Conservation (phyloP, 2,113 vertebrate species). For the Amphiprion ocellaris region DNA sequence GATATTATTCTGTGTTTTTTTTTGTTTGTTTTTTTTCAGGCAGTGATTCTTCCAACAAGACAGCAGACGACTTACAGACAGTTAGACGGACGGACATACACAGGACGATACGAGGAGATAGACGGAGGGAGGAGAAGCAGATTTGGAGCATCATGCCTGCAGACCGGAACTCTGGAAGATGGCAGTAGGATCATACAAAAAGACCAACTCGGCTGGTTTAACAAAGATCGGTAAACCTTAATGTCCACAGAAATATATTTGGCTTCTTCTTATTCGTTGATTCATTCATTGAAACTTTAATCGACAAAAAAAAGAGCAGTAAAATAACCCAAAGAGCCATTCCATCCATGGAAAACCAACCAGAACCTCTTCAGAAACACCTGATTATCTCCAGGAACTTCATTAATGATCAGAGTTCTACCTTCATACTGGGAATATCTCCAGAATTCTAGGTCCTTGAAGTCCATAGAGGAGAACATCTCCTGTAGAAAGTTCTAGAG, state of each 20-base stretch:
- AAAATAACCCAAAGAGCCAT: constrained; percentile 43
- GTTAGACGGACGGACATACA: constrained; percentile 73
- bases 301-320: constrained; percentile 41
- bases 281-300: constrained; percentile 79
- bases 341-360: no score
- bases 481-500: no score
- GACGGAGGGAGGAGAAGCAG: constrained; percentile 65
- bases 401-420: no score
- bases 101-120: constrained; percentile 65
- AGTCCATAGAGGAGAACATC: no score
- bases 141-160: constrained; percentile 76
- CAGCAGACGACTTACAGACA: constrained; percentile 67
- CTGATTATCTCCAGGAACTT: no score
- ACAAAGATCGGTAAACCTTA: constrained; percentile 76
- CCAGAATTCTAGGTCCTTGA: no score
- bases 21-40: constrained; percentile 54
- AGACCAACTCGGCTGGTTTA: constrained; percentile 58
- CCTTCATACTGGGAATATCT: no score
- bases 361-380: no score
- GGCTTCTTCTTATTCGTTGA: constrained; percentile 83
- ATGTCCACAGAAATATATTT: constrained; percentile 85
- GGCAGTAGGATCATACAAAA: constrained; percentile 83
- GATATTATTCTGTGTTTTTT: constrained; percentile 19
- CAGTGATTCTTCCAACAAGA: constrained; percentile 81
- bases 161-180: constrained; percentile 75